These are phyloP conservation scores for Miltochrista miniata DNA, from an alignment of 2,888 invertebrate species.

Conservation along the genomic window DNA sequence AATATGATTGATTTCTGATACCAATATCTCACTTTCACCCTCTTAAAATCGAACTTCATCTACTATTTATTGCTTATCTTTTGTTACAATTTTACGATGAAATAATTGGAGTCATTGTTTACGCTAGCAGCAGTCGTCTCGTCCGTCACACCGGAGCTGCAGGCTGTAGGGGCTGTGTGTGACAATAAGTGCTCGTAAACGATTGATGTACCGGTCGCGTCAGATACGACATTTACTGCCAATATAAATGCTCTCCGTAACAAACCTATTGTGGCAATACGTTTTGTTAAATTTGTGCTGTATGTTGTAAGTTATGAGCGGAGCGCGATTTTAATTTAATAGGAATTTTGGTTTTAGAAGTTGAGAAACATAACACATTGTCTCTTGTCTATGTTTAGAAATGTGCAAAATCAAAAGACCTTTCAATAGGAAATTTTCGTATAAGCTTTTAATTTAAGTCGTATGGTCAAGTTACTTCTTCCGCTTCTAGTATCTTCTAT, in stretches of 20 bases:
- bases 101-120: slow-evolving; percentile 26
- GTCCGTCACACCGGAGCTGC: not conserved
- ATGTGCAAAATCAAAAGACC: no score
- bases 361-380: no score
- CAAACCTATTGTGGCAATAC: slow-evolving; percentile 47
- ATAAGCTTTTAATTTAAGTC: no score
- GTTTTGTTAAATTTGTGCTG: slow-evolving; percentile 9
- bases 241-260: slow-evolving; percentile 57
- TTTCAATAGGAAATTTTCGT: no score
- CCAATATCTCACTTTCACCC: not conserved
- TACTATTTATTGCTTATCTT: not conserved
- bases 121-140: not conserved
- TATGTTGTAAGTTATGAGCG: slow-evolving; percentile 1
- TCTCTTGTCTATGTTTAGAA: no score
- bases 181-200: slow-evolving; percentile 16
- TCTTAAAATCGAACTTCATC: no score
- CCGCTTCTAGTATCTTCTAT: no score
- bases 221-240: slow-evolving; percentile 65
- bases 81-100: slow-evolving; percentile 18
- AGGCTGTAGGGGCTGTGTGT: slow-evolving; percentile 2
- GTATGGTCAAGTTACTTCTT: no score
- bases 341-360: not conserved
- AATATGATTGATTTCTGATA: not conserved
- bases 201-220: slow-evolving; percentile 35
- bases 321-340: not conserved